Conservation (phyloP, 2,888 invertebrate genomes). For the Empis stercorea region DNA sequence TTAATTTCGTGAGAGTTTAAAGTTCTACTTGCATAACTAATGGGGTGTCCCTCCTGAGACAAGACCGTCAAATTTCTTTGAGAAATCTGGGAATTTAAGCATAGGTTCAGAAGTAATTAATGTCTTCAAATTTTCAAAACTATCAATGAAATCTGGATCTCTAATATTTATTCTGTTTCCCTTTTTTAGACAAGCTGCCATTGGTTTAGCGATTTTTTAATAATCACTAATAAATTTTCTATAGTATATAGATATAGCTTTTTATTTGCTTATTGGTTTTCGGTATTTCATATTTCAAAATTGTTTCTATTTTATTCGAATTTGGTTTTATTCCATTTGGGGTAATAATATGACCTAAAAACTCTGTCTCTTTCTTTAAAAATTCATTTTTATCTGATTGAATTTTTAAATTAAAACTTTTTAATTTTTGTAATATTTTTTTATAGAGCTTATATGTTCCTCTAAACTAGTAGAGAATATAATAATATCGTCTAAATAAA, state of each 20-base stretch:
- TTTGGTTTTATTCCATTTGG: conserved; percentile 20
- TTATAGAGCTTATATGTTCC: conserved; percentile 17
- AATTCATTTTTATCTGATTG: no score
- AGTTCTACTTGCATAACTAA: conserved; percentile 5
- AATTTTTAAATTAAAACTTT: no score
- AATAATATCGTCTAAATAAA: conserved; percentile 24
- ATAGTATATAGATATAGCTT: no score
- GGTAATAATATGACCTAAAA: conserved; percentile 22
- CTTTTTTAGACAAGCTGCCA: conserved; percentile 2
- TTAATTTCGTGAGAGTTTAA: conserved; percentile 3
- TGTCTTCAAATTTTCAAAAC: conserved; percentile 3
- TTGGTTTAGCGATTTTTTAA: conserved; percentile 3
- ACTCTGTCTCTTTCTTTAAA: no score
- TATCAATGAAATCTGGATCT: not conserved
- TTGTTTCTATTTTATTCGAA: conserved; percentile 19
- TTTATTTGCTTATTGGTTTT: conserved; percentile 17
- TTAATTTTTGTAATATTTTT: conserved; percentile 15
- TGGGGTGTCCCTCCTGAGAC: no score
- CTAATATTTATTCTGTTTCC: not conserved
- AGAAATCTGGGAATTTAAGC: conserved; percentile 25
- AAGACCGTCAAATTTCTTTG: conserved; percentile 17
- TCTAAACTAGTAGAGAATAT: conserved; percentile 17
- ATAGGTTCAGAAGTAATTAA: conserved; percentile 17
- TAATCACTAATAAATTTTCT: conserved; percentile 11
- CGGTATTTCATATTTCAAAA: conserved; percentile 16